These are phyloP conservation scores for Caenorhabditis macrosperma DNA, from an alignment of 2,888 invertebrate genomes.

Conservation along the genomic window DNA sequence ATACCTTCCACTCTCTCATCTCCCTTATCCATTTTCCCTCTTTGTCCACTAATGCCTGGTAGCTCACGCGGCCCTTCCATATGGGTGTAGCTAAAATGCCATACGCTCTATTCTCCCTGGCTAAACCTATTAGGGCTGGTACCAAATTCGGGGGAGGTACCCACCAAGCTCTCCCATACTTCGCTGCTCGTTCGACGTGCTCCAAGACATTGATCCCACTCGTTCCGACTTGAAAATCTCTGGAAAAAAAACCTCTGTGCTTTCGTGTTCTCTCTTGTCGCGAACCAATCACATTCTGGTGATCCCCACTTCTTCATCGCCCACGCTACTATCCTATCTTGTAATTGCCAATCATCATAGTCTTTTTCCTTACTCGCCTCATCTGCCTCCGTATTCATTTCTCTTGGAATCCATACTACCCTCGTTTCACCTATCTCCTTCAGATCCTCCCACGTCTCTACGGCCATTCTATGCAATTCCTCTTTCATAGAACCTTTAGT, in stretches of 20 bases:
- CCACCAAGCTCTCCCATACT: slow-evolving; percentile 4
- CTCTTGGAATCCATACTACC: slow-evolving; percentile 7
- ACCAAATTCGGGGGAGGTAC: slow-evolving; percentile 7
- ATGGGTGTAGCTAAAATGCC: slow-evolving; percentile 2
- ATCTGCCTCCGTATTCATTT: slow-evolving; percentile 8
- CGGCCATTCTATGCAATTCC: background rate
- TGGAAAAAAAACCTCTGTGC: background rate
- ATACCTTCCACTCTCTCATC: background rate
- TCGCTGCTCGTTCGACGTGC: background rate
- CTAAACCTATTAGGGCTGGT: background rate
- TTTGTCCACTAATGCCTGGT: background rate
- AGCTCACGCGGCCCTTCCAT: background rate
- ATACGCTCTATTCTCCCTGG: background rate
- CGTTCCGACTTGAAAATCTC: background rate
- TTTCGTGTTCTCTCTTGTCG: background rate
- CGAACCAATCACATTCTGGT: slow-evolving; percentile 4
- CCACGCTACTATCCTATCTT: background rate
- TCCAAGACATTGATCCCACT: slow-evolving; percentile 1
- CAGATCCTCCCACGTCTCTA: background rate
- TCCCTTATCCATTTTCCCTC: background rate
- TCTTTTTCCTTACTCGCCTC: slow-evolving; percentile 14
- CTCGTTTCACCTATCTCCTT: background rate
- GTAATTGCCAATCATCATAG: slow-evolving; percentile 16
- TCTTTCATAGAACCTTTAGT: slow-evolving; percentile 19
- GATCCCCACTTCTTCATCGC: slow-evolving; percentile 6